Evolutionary conservation across 2,888 invertebrate genomes (phyloP).

Genomic region (Polylopha cassiicola): DNA sequence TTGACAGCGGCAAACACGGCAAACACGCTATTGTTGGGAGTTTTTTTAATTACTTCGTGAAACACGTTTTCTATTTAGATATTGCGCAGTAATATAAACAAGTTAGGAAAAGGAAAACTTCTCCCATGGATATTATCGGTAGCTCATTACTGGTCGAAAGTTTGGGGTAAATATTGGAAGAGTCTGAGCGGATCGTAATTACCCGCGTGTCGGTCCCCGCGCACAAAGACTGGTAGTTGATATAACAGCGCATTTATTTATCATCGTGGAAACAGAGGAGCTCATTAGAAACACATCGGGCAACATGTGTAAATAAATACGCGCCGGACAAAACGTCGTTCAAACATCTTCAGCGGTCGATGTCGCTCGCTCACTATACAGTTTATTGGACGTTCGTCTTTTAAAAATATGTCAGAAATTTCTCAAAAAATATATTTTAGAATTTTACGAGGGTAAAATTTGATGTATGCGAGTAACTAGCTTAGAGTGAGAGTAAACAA

Average conservation of each 20-base stretch:
- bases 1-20: conserved; percentile 47
- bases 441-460: conserved; percentile 23
- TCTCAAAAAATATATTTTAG: conserved; percentile 4
- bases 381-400: conserved; percentile 24
- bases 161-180: conserved; percentile 70
- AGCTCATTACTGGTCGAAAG: conserved; percentile 73
- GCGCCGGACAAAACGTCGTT: conserved; percentile 40
- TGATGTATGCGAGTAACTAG: too few species aligned
- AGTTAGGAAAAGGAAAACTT: conserved; percentile 45
- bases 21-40: conserved; percentile 50
- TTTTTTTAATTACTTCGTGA: conserved; percentile 52
- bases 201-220: conserved; percentile 45
- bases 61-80: conserved; percentile 47
- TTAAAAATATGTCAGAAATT: neutral
- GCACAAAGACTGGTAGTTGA: conserved; percentile 71
- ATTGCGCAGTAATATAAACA: conserved; percentile 52
- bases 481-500: too few species aligned
- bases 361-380: conserved; percentile 29
- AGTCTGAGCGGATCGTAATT: conserved; percentile 63
- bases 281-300: conserved; percentile 70
- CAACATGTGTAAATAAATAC: conserved; percentile 71
- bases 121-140: conserved; percentile 56
- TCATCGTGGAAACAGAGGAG: conserved; percentile 43
- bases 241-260: conserved; percentile 61
- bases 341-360: conserved; percentile 61